A percentile compares a stretch with the other conserved stretches of the same genome.
phyloP scores from a whole-genome alignment of 2,113 vertebrate genomes.

The Nanorana parkeri region DNA sequence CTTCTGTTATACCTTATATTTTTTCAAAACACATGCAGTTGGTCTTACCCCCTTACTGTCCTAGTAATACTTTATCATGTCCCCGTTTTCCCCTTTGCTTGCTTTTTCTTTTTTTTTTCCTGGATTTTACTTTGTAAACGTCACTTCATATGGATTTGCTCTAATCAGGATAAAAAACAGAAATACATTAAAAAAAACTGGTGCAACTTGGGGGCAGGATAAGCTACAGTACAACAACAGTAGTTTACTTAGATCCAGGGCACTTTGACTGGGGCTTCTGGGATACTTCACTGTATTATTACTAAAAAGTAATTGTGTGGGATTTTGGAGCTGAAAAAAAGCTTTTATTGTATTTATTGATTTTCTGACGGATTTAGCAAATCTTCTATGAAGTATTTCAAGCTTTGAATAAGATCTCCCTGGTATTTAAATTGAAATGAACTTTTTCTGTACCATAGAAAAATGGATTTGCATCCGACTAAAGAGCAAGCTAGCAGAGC shows the following conservation, averaged over 20 bases:
- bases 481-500: constrained; percentile 1
- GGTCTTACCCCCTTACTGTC: too few species aligned
- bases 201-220: too few species aligned
- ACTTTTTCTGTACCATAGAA: constrained; percentile 33
- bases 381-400: constrained; percentile 43
- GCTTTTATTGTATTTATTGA: constrained; percentile 48
- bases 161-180: too few species aligned
- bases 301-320: constrained; percentile 16
- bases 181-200: too few species aligned
- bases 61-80: too few species aligned
- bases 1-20: too few species aligned
- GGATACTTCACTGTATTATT: constrained; percentile 32
- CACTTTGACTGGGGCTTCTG: background rate
- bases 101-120: too few species aligned
- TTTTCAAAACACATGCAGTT: too few species aligned
- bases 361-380: constrained; percentile 47
- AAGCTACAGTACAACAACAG: background rate
- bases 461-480: constrained; percentile 36
- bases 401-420: constrained; percentile 33
- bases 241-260: background rate
- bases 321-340: constrained; percentile 33
- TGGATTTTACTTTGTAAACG: too few species aligned
- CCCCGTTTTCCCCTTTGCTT: too few species aligned
- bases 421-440: constrained; percentile 43
- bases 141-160: too few species aligned